Evolutionary conservation across 2,113 vertebrate genomes (phyloP).

Genomic region (Xyrauchen texanus): DNA sequence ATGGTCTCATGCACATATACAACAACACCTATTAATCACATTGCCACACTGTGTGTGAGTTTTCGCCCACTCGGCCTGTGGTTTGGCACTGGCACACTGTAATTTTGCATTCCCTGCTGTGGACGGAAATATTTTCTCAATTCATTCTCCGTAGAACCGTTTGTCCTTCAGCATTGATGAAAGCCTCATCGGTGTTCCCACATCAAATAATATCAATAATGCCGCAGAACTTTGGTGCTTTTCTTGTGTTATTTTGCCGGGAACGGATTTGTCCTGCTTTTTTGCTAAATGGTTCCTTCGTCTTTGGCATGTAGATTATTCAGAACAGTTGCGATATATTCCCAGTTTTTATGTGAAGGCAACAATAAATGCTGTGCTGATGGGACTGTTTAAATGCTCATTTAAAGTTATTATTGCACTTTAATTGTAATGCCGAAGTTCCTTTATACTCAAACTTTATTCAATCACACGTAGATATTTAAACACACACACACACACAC

Average conservation of each 20-base stretch:
- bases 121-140: background rate
- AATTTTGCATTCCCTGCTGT: conserved; percentile 29
- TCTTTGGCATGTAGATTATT: conserved; percentile 42
- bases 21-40: conserved; percentile 56
- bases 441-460: conserved; percentile 22
- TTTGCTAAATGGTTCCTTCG: no score
- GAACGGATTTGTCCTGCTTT: background rate
- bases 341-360: conserved; percentile 12
- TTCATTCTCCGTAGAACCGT: background rate
- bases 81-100: conserved; percentile 37
- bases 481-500: conserved; percentile 1
- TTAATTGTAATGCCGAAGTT: conserved; percentile 48
- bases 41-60: conserved; percentile 12
- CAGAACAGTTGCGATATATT: conserved; percentile 13
- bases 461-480: conserved; percentile 33
- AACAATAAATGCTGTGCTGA: conserved; percentile 30
- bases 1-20: conserved; percentile 35
- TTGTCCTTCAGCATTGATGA: background rate
- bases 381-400: conserved; percentile 35
- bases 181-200: background rate
- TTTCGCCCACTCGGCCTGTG: conserved; percentile 39
- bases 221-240: background rate
- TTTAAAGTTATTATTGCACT: conserved; percentile 47
- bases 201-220: conserved; percentile 29
- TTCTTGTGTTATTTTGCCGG: background rate